phyloP scores from a whole-genome alignment of 1,140 invertebrate genomes.

The Mactra quadrangularis region DNA sequence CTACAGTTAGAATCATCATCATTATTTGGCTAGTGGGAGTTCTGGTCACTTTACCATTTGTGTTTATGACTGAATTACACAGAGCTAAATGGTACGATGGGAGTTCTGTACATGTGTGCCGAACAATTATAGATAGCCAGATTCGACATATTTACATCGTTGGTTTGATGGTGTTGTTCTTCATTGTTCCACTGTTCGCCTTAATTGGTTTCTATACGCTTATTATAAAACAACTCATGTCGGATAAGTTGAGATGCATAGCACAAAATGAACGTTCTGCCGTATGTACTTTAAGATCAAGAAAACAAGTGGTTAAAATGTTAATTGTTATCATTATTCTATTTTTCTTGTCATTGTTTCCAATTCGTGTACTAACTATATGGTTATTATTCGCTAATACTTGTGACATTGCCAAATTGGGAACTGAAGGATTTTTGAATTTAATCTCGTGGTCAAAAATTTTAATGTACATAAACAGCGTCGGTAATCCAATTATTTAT shows the following conservation, averaged over 20 bases:
- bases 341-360: constrained; percentile 95
- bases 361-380: constrained; percentile 92
- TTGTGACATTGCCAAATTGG: constrained; percentile 87
- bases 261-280: constrained; percentile 3
- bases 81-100: constrained; percentile 23
- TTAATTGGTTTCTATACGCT: neutral
- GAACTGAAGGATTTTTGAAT: constrained; percentile 92
- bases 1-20: neutral
- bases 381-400: constrained; percentile 86
- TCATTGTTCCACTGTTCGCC: constrained; percentile 12
- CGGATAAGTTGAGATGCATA: constrained; percentile 1
- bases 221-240: constrained; percentile 24
- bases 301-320: constrained; percentile 90
- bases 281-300: neutral
- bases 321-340: constrained; percentile 94
- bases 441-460: constrained; percentile 90
- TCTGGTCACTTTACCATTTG: neutral
- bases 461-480: constrained; percentile 77
- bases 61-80: constrained; percentile 7
- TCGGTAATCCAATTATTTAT: constrained; percentile 79
- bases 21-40: constrained; percentile 2
- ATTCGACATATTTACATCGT: neutral
- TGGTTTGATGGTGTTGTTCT: constrained; percentile 2
- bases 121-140: constrained; percentile 3
- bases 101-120: constrained; percentile 4